Evolutionary conservation across 2,797 vertebrate genomes (phyloP).

Genomic region (Squalus acanthias): DNA sequence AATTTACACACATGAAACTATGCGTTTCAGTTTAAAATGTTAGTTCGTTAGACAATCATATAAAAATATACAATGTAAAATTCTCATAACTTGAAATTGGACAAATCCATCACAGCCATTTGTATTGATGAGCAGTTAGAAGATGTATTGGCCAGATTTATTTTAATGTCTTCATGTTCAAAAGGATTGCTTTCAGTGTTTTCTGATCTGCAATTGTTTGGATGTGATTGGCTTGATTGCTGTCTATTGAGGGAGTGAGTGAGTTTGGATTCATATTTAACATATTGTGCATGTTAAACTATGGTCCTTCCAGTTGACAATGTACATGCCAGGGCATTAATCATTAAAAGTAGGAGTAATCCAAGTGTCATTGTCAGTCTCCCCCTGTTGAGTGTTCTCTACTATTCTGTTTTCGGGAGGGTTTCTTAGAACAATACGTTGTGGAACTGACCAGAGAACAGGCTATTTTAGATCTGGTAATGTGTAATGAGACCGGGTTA

Average conservation of each 20-base stretch:
- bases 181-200: not conserved
- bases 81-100: not conserved
- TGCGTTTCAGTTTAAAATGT: not conserved
- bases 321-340: not conserved
- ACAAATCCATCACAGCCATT: too few species aligned
- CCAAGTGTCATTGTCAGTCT: not conserved
- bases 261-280: not conserved
- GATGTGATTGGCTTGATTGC: not conserved
- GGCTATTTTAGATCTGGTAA: too few species aligned
- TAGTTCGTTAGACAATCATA: not conserved
- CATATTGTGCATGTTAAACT: not conserved
- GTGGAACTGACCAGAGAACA: too few species aligned
- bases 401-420: not conserved
- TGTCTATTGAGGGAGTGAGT: not conserved
- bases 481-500: too few species aligned
- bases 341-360: not conserved
- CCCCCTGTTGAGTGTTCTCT: not conserved
- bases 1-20: too few species aligned
- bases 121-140: not conserved
- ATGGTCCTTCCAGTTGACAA: not conserved
- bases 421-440: too few species aligned
- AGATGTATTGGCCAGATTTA: not conserved
- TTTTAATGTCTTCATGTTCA: not conserved
- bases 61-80: not conserved
- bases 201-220: not conserved